Evolutionary conservation across 2,113 vertebrate genomes (phyloP), one percentile per base, ranked within the genome.

Genomic region (Nesoenas mayeri): DNA sequence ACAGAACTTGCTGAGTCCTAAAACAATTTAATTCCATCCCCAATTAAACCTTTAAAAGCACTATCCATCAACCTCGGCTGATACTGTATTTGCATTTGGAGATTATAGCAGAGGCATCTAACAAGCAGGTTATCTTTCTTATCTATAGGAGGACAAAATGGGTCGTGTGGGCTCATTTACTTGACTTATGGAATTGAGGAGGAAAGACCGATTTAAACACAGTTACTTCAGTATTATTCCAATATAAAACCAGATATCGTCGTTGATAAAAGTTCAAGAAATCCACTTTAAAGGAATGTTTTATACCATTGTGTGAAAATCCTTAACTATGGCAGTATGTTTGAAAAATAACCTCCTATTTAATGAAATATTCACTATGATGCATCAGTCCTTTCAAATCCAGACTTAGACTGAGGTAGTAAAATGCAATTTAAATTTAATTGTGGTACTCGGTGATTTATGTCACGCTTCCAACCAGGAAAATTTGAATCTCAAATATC

Each of bases 1-100:
- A 22, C 65, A 81, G 80, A 91, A 95, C 78, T 93, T 94, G 92
- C 95, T 92, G 93, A 96, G 83, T 91, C 65, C 53, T 97, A 65
- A 89, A 95, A 67, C 91, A 91, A 79, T 95, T 95, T 84, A 83
- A 94, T 96, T 96, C 85, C 72, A 89, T 88, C 91, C 83, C 70
- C 91, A 95, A 89, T 97, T 95, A 97, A 96, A 75, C 80, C 91
- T 92, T 74, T 95, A 95, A 95, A 96, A 97, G 94, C 89, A 84
- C 36, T 38, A 95, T 97, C 95, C 65, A 81, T 97, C 96, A 96
- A 1, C 65, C 56, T 91, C 56, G 71, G 38, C 79, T 95, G 79
- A 48, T 88, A 12, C 44, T 65, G 42, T 93, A 89, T 92, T 95
- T 96, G 91, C 91, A 91, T 93, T 95, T 81, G 75, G 93, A 87